Percentiles rank a stretch among this genome's conserved stretches.
These are phyloP conservation scores for Lamellibrachia satsuma DNA, from an alignment of 2,888 invertebrate species.

Conservation along the genomic window DNA sequence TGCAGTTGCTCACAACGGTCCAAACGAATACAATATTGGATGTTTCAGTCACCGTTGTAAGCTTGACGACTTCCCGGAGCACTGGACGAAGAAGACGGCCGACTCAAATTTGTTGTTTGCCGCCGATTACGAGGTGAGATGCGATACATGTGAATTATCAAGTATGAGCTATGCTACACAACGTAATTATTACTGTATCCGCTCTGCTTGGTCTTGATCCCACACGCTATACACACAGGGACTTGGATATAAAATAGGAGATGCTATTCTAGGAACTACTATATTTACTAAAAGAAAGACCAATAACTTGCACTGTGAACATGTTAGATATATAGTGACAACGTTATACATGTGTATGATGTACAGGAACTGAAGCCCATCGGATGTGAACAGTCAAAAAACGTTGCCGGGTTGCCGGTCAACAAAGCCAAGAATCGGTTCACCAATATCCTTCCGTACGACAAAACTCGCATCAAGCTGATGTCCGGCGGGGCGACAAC, in stretches of 20 bases:
- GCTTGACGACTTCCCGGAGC: conserved; percentile 6
- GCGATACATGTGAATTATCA: not conserved
- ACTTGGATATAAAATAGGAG: no score
- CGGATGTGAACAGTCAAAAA: not conserved
- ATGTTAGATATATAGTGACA: not conserved
- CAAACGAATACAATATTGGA: not conserved
- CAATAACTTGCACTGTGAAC: not conserved
- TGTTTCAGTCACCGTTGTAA: not conserved
- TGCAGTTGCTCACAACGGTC: not conserved
- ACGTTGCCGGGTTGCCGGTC: conserved; percentile 85
- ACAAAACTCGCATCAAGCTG: conserved; percentile 7
- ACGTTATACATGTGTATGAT: not conserved
- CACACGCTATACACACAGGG: no score
- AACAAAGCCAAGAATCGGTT: conserved; percentile 96
- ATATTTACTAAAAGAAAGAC: not conserved
- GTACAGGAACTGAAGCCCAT: not conserved
- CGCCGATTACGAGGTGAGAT: not conserved
- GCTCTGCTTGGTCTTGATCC: no score
- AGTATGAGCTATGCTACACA: no score
- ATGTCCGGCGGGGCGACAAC: not conserved
- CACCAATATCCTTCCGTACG: conserved; percentile 97
- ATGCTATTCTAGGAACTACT: not conserved
- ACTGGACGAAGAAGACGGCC: not conserved
- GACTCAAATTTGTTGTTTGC: not conserved
- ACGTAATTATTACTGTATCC: no score